Evolutionary conservation across 1,140 invertebrate genomes (phyloP).

Genomic region (Drosophila oshimai): DNA sequence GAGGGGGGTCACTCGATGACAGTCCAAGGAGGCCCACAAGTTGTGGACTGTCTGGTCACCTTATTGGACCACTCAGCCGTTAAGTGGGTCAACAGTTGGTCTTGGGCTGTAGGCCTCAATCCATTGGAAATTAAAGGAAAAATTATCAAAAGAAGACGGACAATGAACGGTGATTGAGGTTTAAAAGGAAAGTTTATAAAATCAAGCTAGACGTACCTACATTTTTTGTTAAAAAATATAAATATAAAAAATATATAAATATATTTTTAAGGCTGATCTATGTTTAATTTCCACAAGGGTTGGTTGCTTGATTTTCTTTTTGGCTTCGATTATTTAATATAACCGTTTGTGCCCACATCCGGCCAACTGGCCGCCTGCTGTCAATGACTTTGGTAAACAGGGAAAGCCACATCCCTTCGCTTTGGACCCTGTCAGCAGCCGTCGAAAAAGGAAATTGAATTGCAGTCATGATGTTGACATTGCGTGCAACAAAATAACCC

Average conservation of each 20-base stretch:
- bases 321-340: not conserved
- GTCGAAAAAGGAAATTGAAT: constrained; percentile 66
- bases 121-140: not conserved
- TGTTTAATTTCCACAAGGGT: not conserved
- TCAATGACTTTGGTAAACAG: constrained; percentile 13
- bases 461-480: constrained; percentile 74
- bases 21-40: constrained; percentile 21
- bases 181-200: too few species aligned
- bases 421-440: constrained; percentile 2
- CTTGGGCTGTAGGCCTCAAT: not conserved
- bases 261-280: not conserved
- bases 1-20: not conserved
- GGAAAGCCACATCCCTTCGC: not conserved
- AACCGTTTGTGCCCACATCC: not conserved
- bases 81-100: constrained; percentile 10
- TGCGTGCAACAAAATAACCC: constrained; percentile 68
- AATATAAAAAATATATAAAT: too few species aligned
- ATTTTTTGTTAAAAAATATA: too few species aligned
- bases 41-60: not conserved
- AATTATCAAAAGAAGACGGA: too few species aligned
- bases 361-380: not conserved
- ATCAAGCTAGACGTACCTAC: too few species aligned
- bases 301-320: not conserved
- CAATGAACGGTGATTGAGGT: too few species aligned
- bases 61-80: constrained; percentile 5